These are phyloP conservation scores for Eidolon dupreanum DNA, from an alignment of 2,797 vertebrate genomes.

Conservation along the genomic window DNA sequence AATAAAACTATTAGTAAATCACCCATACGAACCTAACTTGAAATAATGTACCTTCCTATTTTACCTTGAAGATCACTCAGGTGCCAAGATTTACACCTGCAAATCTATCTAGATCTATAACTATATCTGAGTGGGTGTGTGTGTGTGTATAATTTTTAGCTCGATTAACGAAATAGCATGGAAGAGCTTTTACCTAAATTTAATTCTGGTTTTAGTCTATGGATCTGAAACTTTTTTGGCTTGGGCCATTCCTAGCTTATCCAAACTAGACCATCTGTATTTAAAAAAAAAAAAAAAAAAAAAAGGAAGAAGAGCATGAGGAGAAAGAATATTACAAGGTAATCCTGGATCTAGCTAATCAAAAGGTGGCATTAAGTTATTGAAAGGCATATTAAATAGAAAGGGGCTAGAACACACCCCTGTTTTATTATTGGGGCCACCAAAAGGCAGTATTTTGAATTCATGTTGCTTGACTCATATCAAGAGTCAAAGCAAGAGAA, in stretches of 20 bases:
- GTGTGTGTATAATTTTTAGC: neutral
- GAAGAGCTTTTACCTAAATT: slow-evolving; percentile 31
- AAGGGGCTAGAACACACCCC: neutral
- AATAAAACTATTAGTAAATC: neutral
- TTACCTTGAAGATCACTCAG: neutral
- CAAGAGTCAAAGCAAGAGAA: neutral
- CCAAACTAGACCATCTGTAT: neutral
- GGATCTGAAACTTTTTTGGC: neutral
- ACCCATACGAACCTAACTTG: neutral
- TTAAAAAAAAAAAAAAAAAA: neutral
- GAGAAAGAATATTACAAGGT: neutral
- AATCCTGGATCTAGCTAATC: neutral
- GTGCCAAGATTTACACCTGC: neutral
- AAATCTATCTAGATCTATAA: neutral
- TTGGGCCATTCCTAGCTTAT: neutral
- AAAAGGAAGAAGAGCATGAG: neutral
- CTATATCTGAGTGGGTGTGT: neutral
- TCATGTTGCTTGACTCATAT: neutral
- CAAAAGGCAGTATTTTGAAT: neutral
- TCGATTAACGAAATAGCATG: neutral
- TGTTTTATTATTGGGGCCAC: neutral
- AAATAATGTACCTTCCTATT: neutral
- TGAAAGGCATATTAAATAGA: neutral
- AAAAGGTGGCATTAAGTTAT: neutral
- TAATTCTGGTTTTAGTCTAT: neutral